A percentile compares a stretch with the other conserved stretches of the same genome.
Evolutionary conservation across 2,888 invertebrate genomes (phyloP).

Genomic region (Melanargia galathea): DNA sequence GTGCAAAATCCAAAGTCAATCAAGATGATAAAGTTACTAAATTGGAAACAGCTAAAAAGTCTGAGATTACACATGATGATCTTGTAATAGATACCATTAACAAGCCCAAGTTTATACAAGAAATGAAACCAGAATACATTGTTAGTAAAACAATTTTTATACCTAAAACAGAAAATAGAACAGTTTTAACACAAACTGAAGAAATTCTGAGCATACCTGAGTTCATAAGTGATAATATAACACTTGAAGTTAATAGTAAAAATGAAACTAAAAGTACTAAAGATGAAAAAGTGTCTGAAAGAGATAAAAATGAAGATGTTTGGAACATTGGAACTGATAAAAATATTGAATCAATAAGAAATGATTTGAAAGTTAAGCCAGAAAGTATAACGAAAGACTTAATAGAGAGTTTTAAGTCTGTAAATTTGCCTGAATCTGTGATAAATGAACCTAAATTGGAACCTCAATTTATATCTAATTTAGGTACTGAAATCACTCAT

Average conservation of each 20-base stretch:
- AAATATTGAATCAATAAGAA: conserved; percentile 13
- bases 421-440: conserved; percentile 37
- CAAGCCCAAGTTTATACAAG: conserved; percentile 4
- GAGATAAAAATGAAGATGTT: background rate
- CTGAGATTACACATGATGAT: background rate
- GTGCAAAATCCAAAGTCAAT: background rate
- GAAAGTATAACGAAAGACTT: conserved; percentile 25
- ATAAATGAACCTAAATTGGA: conserved; percentile 34
- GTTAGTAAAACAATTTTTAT: conserved; percentile 33
- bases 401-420: conserved; percentile 18
- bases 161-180: conserved; percentile 31
- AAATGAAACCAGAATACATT: conserved; percentile 22
- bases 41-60: background rate
- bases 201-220: conserved; percentile 30
- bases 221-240: conserved; percentile 24
- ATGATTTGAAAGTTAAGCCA: conserved; percentile 24
- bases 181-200: conserved; percentile 34
- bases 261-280: background rate
- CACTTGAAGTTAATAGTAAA: conserved; percentile 11
- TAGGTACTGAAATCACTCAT: conserved; percentile 27
- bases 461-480: conserved; percentile 17
- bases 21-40: background rate
- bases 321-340: conserved; percentile 11
- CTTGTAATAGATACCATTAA: background rate
- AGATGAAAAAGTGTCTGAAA: background rate